Base-by-base conservation (phyloP, 2,888 invertebrate genomes). In the Drosophila villosipedis region DNA sequence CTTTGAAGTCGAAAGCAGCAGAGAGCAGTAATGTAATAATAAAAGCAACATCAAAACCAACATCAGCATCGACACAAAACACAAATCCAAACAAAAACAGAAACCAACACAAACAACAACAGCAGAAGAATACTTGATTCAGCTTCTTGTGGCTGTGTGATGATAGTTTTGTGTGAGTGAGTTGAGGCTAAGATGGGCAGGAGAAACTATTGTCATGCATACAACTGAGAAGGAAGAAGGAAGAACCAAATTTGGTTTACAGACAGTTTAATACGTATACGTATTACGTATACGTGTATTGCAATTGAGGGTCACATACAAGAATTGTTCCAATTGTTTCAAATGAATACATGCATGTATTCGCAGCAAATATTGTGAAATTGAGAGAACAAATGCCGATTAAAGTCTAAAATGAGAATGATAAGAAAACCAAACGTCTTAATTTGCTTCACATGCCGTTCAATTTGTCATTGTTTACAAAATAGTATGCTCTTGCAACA, bases 1-100 rank as follows among this genome's bases (percentile, higher is more conserved):
- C 76, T 72, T 80, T 88, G 76, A 83, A 83, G 79, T 82, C 89
- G 76, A 76, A 84, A 73, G 75, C 80, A 80, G 75, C 80, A 84
- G 68, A 78, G 72, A 78, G 70, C 78, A 78, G 81, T 71, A 67
- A 68, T 76, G 80, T 76, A 71, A 80, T 76, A 82, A 76, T 71
- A 74, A 76, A 73, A 77, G 71, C 80, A 79, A 77, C 74, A 84
- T 74, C 79, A 82, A 83, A 76, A 78, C 65, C 78, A 89, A 76
- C 65, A 76, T 64, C 68, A 84, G 70, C 75, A 78, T 60, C 73
- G 76, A 76, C 73, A 76, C 75, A 75, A 69, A 50, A 47, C 47
- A 47, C 47, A 25, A 47, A 47, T 47, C 47, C 47, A 47, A 22
- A 69, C 50, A 71, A 62, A 31, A 47, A 37, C 16, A 37, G 16